Evolutionary conservation across 2,888 invertebrate species (phyloP).

Genomic region (Himalopsyche anomala): DNA sequence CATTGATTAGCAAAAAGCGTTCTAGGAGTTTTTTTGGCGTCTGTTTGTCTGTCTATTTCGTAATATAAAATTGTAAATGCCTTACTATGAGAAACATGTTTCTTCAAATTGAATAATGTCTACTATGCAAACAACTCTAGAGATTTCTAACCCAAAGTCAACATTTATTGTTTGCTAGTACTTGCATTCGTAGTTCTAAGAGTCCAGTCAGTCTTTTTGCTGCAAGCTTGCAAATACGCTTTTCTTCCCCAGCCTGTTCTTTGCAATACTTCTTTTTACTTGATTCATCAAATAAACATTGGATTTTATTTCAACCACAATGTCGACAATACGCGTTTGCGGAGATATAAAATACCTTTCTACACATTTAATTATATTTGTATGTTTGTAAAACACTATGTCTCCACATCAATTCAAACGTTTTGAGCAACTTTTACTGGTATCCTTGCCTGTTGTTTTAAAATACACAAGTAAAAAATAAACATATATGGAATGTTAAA

Average conservation of each 20-base stretch:
- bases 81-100: background rate
- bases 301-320: conserved; percentile 52
- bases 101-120: conserved; percentile 11
- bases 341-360: background rate
- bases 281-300: conserved; percentile 61
- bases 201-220: conserved; percentile 47
- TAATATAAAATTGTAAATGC: background rate
- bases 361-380: too few species aligned
- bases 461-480: too few species aligned
- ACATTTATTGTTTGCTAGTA: conserved; percentile 41
- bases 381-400: too few species aligned
- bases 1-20: too few species aligned
- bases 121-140: background rate
- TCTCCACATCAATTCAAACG: too few species aligned
- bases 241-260: background rate
- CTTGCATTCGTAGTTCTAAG: conserved; percentile 35
- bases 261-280: conserved; percentile 48
- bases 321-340: background rate
- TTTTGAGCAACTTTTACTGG: too few species aligned
- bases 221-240: conserved; percentile 33
- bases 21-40: too few species aligned
- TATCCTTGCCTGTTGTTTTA: too few species aligned
- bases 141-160: conserved; percentile 38
- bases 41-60: too few species aligned
- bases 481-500: too few species aligned